phyloP scores from a whole-genome alignment of 1,140 invertebrate species.

The Drosophila bifasciata region DNA sequence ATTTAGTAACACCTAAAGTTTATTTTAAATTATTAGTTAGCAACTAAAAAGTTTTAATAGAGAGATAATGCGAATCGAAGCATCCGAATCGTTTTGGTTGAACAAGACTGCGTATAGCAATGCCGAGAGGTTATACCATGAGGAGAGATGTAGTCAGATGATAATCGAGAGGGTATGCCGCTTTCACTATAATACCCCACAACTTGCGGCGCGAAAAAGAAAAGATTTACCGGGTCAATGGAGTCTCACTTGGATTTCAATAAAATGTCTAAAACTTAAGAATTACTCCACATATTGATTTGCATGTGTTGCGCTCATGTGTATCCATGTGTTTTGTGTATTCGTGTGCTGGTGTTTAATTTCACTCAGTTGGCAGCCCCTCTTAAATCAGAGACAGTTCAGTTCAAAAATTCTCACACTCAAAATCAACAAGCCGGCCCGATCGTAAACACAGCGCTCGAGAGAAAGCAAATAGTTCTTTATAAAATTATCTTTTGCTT shows the following conservation, averaged over 20 bases:
- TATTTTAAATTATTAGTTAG: neutral
- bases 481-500: slow-evolving; percentile 10
- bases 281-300: slow-evolving; percentile 5
- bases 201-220: no score
- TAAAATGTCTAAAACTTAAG: neutral
- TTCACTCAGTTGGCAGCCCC: slow-evolving; percentile 50
- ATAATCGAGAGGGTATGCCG: slow-evolving; percentile 14
- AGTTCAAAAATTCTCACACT: slow-evolving; percentile 10
- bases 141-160: slow-evolving; percentile 1
- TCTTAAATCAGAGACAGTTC: slow-evolving; percentile 43
- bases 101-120: slow-evolving; percentile 42
- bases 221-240: no score
- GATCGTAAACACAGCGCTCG: neutral
- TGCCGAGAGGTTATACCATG: slow-evolving; percentile 50
- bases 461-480: neutral
- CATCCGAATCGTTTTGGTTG: slow-evolving; percentile 47
- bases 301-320: no score
- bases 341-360: slow-evolving; percentile 6
- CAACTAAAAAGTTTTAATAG: neutral
- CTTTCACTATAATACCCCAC: slow-evolving; percentile 25
- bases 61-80: slow-evolving; percentile 46
- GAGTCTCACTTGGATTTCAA: neutral
- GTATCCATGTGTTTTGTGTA: no score
- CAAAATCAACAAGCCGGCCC: slow-evolving; percentile 26
- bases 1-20: neutral